Evolutionary conservation across 1,140 invertebrate species (phyloP).

Genomic region (Drosophila ananassae): DNA sequence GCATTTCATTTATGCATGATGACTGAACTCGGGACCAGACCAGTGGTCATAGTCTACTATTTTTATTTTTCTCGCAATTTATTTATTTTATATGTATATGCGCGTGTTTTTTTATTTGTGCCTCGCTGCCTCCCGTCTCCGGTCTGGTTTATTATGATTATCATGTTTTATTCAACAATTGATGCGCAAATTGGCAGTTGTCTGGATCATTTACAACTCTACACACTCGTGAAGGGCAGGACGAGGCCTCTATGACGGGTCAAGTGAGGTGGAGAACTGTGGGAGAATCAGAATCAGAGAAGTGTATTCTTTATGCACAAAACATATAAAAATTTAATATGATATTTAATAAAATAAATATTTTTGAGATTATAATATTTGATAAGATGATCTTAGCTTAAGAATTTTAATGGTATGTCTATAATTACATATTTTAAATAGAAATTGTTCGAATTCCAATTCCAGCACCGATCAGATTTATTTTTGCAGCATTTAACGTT

Average conservation of each 20-base stretch:
- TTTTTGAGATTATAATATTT: not conserved
- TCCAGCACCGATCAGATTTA: conserved; percentile 50
- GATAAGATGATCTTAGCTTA: no score
- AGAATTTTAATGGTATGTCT: not conserved
- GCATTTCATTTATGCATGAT: conserved; percentile 78
- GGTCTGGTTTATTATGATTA: conserved; percentile 74
- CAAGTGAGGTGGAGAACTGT: conserved; percentile 11
- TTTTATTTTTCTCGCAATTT: conserved; percentile 65
- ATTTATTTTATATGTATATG: conserved; percentile 48
- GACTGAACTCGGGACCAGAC: conserved; percentile 29
- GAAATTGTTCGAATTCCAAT: conserved; percentile 30
- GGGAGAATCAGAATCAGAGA: not conserved
- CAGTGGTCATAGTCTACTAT: conserved; percentile 55
- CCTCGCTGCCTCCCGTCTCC: not conserved
- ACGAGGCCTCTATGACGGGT: conserved; percentile 30
- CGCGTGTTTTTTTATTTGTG: conserved; percentile 33
- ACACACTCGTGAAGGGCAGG: conserved; percentile 54
- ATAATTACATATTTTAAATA: no score
- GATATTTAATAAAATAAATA: not conserved
- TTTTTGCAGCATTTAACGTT: conserved; percentile 42
- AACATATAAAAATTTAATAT: not conserved
- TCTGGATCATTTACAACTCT: conserved; percentile 81
- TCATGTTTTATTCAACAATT: conserved; percentile 83
- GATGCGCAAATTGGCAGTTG: conserved; percentile 81
- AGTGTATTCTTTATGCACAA: conserved; percentile 28